These are phyloP conservation scores for Arctia plantaginis DNA, from an alignment of 2,888 invertebrate species.

Conservation along the genomic window DNA sequence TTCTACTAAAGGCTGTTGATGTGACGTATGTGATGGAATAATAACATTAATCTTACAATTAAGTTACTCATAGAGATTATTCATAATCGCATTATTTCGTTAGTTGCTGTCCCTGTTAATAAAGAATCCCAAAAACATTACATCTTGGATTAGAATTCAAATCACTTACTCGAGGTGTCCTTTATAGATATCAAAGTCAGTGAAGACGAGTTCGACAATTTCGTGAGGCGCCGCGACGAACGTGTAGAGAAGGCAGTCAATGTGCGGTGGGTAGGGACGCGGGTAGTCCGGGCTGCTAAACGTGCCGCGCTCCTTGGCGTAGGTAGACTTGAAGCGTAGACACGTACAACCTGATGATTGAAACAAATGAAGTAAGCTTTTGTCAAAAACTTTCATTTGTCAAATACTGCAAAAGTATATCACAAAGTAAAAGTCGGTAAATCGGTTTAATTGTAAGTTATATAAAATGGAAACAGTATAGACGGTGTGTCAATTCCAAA, in stretches of 20 bases:
- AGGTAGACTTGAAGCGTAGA: constrained; percentile 92
- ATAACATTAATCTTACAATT: neutral
- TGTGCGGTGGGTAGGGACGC: constrained; percentile 89
- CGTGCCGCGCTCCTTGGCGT: constrained; percentile 91
- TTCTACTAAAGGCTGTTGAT: too few relatives aligned
- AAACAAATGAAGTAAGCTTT: constrained; percentile 12
- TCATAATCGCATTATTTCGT: neutral
- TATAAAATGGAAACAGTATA: neutral
- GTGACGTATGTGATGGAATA: too few relatives aligned
- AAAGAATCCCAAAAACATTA: neutral
- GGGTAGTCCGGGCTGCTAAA: constrained; percentile 95
- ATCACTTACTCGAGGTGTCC: constrained; percentile 89
- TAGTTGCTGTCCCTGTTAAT: neutral
- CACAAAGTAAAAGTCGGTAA: neutral
- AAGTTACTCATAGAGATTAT: neutral
- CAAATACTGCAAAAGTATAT: neutral
- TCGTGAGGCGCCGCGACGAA: constrained; percentile 92
- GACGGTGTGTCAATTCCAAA: neutral
- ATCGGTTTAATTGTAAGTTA: neutral
- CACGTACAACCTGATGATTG: constrained; percentile 91
- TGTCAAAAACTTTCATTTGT: neutral
- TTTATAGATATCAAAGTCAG: constrained; percentile 92
- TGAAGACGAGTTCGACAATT: constrained; percentile 93
- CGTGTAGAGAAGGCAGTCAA: constrained; percentile 94
- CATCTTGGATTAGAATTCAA: constrained; percentile 11